Evolutionary conservation across 1,140 invertebrate species (phyloP), one percentile per base, ranked within the genome.

Genomic region (Drosophila takahashii): DNA sequence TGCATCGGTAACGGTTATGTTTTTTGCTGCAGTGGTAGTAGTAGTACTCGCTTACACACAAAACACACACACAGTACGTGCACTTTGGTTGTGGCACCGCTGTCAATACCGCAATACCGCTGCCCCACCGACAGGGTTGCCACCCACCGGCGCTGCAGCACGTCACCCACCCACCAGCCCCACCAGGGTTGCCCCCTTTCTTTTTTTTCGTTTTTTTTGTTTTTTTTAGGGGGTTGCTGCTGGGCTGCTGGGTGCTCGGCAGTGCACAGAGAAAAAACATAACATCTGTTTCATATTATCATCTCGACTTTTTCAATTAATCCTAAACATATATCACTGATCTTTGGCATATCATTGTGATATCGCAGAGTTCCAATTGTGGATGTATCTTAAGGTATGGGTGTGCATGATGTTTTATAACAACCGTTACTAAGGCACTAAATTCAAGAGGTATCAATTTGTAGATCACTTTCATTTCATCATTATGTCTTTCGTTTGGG

Each of bases 31-130:
- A 22, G 22, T 22, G 3, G 22, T 22, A 22, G 22, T 22, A 22
- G 22, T 86, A 71, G 56, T 87, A 65, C 54, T 78, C 81, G 60
- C 67, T 79, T 81, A 76, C 80, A 86, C 83, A 86, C 83, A 86
- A 87, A 86, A 81, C 79, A 86, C 79, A 86, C 79, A 86, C 79
- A 83, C 75, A 72, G 83, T 86, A 81, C 78, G 81, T 81, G 81
- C 64, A 76, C 76, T 48, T 79, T 66, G 61, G 27, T 71, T 67
- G 81, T 87, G 74, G 75, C 65, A 72, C 60, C 32, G 48, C 67
- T 37, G 59, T 56, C 32, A 58, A 39, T 51, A 62, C 59, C 42
- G 59, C 59, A 39, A 39, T 51, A 62, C 59, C 59, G 62, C 59
- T 66, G 62, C 59, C 62, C 57, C 45, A 70, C 53, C 50, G 29